Percentiles rank a stretch among this genome's conserved stretches.
These are phyloP conservation scores for Aethes cnicana DNA, from an alignment of 2,888 invertebrate species.

Conservation along the genomic window DNA sequence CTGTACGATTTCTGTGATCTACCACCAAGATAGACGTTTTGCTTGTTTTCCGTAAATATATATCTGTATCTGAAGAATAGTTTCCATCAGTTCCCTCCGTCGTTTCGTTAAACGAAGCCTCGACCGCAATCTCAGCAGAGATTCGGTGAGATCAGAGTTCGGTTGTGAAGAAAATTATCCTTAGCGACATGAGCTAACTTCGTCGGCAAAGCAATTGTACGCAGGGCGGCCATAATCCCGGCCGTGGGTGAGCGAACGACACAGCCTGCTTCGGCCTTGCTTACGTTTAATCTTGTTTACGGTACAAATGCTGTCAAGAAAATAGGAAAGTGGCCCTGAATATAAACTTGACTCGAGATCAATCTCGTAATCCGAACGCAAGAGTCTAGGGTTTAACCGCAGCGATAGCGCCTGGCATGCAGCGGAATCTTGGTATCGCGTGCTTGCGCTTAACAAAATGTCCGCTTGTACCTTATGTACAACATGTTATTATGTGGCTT, in stretches of 20 bases:
- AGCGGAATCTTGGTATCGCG: constrained; percentile 13
- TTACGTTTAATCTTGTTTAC: constrained; percentile 61
- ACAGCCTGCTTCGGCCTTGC: constrained; percentile 45
- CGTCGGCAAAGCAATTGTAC: constrained; percentile 55
- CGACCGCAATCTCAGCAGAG: constrained; percentile 17
- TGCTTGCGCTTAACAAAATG: constrained; percentile 19
- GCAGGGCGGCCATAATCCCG: constrained; percentile 50
- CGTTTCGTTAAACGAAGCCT: constrained; percentile 2
- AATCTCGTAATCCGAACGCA: constrained; percentile 37
- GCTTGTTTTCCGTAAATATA: constrained; percentile 8
- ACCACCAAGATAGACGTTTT: too few species aligned
- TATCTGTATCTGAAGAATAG: neutral
- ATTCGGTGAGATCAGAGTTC: constrained; percentile 19
- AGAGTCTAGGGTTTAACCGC: constrained; percentile 27
- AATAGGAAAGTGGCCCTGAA: constrained; percentile 51
- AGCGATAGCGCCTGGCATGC: constrained; percentile 20
- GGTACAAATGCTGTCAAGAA: constrained; percentile 58
- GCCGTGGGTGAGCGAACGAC: constrained; percentile 42
- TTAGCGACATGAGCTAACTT: constrained; percentile 48
- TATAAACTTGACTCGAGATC: constrained; percentile 47
- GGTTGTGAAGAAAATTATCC: constrained; percentile 41
- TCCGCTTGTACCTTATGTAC: neutral
- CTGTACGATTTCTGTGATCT: too few species aligned
- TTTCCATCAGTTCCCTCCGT: neutral
- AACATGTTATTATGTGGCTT: neutral